A percentile compares a stretch with the other conserved stretches of the same genome.
phyloP scores from a whole-genome alignment of 1,140 invertebrate genomes.

The Phymorhynchus buccinoides region DNA sequence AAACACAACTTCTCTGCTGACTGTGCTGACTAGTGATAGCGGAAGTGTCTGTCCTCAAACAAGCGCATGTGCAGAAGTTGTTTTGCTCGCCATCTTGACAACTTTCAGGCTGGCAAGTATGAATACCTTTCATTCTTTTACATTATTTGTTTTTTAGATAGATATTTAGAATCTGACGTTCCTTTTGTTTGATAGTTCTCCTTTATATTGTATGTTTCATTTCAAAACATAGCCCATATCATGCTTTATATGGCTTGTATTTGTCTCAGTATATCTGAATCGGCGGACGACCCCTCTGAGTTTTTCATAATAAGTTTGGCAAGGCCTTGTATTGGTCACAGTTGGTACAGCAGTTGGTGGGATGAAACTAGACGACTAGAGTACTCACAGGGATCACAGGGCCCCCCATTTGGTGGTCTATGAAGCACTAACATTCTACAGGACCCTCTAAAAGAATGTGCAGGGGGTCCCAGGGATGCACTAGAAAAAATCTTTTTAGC shows the following conservation, averaged over 20 bases:
- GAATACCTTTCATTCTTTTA: conserved; percentile 41
- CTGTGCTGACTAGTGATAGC: conserved; percentile 26
- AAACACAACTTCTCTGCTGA: no score
- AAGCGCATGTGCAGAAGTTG: conserved; percentile 58
- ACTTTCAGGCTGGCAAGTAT: conserved; percentile 43
- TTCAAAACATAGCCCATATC: background rate
- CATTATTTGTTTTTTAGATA: background rate
- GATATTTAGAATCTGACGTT: background rate
- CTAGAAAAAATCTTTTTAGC: no score
- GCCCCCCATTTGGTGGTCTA: no score
- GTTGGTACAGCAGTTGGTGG: no score
- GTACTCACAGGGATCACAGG: no score
- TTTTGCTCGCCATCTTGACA: conserved; percentile 57
- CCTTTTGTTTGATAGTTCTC: background rate
- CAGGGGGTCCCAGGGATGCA: no score
- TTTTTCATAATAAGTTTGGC: no score
- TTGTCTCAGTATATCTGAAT: conserved; percentile 2
- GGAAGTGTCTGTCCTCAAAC: conserved; percentile 47
- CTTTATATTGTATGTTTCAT: background rate
- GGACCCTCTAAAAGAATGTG: no score
- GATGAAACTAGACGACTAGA: no score
- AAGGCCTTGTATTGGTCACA: no score
- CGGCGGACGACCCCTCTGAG: conserved; percentile 6
- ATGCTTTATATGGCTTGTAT: background rate
- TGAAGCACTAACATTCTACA: no score